Conservation (phyloP, 2,113 vertebrate genomes). For the Stegostoma tigrinum region DNA sequence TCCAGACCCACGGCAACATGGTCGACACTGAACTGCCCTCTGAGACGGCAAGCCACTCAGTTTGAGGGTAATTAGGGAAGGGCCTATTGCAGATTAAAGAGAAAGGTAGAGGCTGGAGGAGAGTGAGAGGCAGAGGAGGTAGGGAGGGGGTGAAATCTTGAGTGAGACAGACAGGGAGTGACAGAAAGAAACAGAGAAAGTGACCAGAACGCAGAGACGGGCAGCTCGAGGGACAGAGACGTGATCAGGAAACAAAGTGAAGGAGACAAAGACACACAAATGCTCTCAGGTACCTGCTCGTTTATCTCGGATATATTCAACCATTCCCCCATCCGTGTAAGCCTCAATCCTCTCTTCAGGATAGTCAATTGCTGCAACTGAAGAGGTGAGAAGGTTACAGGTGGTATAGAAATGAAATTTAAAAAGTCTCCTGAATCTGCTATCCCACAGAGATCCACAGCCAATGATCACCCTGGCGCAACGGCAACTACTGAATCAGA, state of each 20-base stretch:
- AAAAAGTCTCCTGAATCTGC: neutral
- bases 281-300: neutral
- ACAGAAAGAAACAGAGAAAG: neutral
- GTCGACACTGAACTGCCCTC: too few relatives aligned
- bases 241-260: neutral
- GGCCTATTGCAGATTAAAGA: too few relatives aligned
- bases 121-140: neutral
- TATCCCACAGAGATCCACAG: too few relatives aligned
- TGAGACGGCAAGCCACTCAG: too few relatives aligned
- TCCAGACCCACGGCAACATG: too few relatives aligned
- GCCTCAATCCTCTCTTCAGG: neutral
- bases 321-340: neutral
- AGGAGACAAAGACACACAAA: neutral
- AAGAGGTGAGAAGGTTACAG: neutral
- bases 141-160: neutral
- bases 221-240: neutral
- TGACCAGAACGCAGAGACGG: neutral
- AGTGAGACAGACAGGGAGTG: neutral
- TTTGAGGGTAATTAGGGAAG: too few relatives aligned
- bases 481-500: too few relatives aligned
- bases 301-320: neutral
- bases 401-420: neutral
- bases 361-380: neutral
- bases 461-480: too few relatives aligned
- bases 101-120: neutral